Evolutionary conservation across 2,797 vertebrate species (phyloP).

Genomic region (Pantherophis alleghaniensis): DNA sequence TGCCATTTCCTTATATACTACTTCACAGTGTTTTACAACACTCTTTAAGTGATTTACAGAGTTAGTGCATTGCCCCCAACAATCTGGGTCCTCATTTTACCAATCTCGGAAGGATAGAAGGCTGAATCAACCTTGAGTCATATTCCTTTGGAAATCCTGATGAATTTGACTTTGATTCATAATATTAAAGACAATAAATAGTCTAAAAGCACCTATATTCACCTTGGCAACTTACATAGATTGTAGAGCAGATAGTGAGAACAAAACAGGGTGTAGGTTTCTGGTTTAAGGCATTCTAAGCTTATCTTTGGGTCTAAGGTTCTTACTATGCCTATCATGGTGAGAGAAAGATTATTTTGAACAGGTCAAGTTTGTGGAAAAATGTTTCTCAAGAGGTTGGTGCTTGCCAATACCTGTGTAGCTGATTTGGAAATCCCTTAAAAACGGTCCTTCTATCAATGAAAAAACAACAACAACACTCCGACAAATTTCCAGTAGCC

Average conservation of each 20-base stretch:
- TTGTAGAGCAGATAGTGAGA: neutral
- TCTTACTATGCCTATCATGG: neutral
- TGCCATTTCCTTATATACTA: neutral
- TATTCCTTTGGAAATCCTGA: neutral
- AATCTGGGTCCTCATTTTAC: neutral
- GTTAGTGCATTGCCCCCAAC: neutral
- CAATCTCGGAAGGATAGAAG: neutral
- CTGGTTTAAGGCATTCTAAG: neutral
- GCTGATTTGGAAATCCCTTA: neutral
- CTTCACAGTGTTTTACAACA: neutral
- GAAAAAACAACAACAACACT: neutral
- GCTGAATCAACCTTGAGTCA: neutral
- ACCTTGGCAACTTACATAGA: neutral
- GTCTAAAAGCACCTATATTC: neutral
- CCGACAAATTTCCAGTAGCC: neutral
- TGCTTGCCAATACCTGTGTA: neutral
- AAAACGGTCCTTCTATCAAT: neutral
- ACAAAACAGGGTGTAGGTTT: neutral
- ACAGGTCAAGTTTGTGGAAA: neutral
- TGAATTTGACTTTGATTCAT: neutral
- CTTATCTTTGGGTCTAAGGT: neutral
- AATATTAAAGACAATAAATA: neutral
- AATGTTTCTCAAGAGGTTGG: neutral
- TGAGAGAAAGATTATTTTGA: neutral
- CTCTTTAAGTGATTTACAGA: neutral